Percentiles rank a stretch among this genome's conserved stretches.
Evolutionary conservation across 2,797 vertebrate species (phyloP).

Genomic region (Gouania willdenowi): DNA sequence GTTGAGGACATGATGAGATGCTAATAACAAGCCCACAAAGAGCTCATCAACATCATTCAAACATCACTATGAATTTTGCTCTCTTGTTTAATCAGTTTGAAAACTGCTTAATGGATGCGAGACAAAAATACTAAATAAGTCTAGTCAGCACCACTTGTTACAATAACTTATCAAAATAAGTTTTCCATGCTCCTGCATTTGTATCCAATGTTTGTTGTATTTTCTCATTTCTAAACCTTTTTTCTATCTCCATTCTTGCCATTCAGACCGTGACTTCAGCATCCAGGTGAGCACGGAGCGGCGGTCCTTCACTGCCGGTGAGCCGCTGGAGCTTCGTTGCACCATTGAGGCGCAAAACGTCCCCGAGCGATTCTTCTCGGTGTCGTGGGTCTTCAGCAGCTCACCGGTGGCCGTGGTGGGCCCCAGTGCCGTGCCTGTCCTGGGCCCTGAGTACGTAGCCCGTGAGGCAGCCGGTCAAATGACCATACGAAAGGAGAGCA

Average conservation of each 20-base stretch:
- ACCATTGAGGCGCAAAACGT: conserved; percentile 92
- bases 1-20: no score
- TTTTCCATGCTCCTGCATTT: no score
- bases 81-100: no score
- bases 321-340: conserved; percentile 91
- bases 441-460: conserved; percentile 85
- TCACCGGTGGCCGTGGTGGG: conserved; percentile 92
- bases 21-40: no score
- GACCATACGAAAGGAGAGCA: conserved; percentile 87
- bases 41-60: no score
- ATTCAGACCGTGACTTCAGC: conserved; percentile 90
- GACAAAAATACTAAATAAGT: no score
- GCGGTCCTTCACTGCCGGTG: conserved; percentile 88
- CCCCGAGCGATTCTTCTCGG: conserved; percentile 91
- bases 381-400: conserved; percentile 99
- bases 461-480: conserved; percentile 87
- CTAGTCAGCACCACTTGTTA: no score
- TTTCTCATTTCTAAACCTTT: no score
- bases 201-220: no score
- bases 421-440: conserved; percentile 86
- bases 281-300: conserved; percentile 94
- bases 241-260: conserved; percentile 1
- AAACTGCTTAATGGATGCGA: no score
- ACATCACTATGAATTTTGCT: no score
- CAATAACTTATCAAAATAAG: no score